These are phyloP conservation scores for Chaetops frenatus DNA, from an alignment of 2,113 vertebrate genomes.

Conservation along the genomic window DNA sequence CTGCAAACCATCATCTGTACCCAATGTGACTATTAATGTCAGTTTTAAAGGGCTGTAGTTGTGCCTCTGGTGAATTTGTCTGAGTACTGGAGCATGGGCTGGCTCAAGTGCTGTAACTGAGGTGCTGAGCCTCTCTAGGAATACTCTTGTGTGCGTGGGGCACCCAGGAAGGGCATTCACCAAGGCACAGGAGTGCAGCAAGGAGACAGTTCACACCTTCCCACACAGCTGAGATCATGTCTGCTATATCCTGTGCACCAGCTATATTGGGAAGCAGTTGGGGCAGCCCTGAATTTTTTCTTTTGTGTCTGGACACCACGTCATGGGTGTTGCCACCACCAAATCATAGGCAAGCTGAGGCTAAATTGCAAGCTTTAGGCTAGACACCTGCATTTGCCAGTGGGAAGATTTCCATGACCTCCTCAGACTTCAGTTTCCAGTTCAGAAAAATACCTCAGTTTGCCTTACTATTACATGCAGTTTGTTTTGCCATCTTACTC, in stretches of 20 bases:
- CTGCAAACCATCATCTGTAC: background rate
- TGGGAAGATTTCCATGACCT: background rate
- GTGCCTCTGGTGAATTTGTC: background rate
- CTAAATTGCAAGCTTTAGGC: background rate
- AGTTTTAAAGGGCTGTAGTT: background rate
- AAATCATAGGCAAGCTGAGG: background rate
- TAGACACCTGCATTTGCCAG: slow-evolving; percentile 13
- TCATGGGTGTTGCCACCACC: background rate
- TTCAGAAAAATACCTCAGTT: background rate
- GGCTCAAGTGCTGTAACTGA: background rate
- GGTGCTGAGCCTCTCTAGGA: background rate
- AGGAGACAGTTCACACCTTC: background rate
- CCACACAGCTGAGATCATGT: slow-evolving; percentile 49
- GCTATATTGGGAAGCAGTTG: background rate
- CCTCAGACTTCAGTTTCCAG: background rate
- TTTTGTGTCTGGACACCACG: background rate
- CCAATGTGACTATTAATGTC: background rate
- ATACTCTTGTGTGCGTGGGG: accelerated
- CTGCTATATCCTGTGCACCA: background rate
- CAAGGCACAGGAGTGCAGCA: background rate
- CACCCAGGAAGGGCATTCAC: background rate
- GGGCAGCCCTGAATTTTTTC: slow-evolving; percentile 8
- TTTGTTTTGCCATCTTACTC: background rate
- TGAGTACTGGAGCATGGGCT: background rate
- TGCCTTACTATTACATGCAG: background rate